phyloP scores from a whole-genome alignment of 2,797 vertebrate genomes.

The Scyliorhinus canicula region DNA sequence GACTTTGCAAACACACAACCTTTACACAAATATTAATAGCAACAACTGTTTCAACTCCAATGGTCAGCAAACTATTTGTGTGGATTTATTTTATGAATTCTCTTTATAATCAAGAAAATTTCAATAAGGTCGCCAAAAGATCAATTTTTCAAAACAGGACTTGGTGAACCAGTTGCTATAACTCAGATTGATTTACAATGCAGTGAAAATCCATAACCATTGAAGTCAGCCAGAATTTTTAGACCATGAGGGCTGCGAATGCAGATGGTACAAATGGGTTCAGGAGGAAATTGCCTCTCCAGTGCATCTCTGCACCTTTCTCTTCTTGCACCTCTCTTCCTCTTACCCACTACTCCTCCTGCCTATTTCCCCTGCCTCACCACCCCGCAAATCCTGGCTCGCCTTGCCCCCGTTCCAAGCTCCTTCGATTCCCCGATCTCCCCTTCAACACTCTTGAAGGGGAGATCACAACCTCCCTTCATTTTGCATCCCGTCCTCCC shows the following conservation, averaged over 20 bases:
- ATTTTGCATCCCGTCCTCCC: too few species aligned
- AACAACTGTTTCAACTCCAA: not conserved
- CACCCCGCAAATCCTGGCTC: too few species aligned
- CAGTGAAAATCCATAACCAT: not conserved
- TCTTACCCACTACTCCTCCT: too few species aligned
- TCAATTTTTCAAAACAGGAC: not conserved
- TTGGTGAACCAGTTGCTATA: not conserved
- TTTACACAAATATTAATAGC: not conserved
- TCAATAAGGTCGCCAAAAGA: not conserved
- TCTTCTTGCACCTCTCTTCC: too few species aligned
- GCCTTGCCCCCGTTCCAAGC: too few species aligned
- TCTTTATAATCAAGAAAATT: not conserved
- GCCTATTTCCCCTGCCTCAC: too few species aligned
- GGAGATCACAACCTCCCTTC: too few species aligned
- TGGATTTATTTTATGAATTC: not conserved
- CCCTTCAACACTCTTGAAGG: too few species aligned
- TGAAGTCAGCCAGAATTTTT: not conserved
- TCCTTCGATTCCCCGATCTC: too few species aligned
- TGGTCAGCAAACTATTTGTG: not conserved
- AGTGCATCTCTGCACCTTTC: too few species aligned
- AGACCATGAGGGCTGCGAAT: not conserved
- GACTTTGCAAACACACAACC: not conserved
- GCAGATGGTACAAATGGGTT: not conserved
- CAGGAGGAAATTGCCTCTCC: too few species aligned
- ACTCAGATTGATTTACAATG: not conserved